A percentile compares a stretch with the other conserved stretches of the same genome.
Evolutionary conservation across 1,140 invertebrate species (phyloP).

Genomic region (Schlechtendalia chinensis): DNA sequence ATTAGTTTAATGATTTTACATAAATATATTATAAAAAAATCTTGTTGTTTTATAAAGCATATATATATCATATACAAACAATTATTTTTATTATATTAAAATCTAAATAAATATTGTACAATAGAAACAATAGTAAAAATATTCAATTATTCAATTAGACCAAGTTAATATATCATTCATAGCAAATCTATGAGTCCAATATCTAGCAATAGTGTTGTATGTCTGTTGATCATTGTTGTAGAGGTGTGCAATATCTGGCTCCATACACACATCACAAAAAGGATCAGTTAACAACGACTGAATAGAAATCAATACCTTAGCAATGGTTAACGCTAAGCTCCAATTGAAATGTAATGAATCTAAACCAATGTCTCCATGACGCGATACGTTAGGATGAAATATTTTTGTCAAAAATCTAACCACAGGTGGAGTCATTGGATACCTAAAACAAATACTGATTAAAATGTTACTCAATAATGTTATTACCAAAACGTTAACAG

Average conservation of each 20-base stretch:
- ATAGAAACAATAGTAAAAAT: neutral
- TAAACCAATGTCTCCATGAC: slow-evolving; percentile 93
- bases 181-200: slow-evolving; percentile 91
- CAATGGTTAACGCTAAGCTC: slow-evolving; percentile 88
- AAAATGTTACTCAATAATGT: neutral
- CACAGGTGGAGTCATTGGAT: slow-evolving; percentile 87
- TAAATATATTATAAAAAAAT: no score
- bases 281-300: slow-evolving; percentile 92
- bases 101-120: no score
- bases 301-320: slow-evolving; percentile 84
- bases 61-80: neutral
- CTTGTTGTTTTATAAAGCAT: neutral
- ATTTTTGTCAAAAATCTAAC: slow-evolving; percentile 88
- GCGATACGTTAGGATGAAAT: slow-evolving; percentile 90
- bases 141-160: slow-evolving; percentile 52
- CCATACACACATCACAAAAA: slow-evolving; percentile 87
- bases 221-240: slow-evolving; percentile 72
- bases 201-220: slow-evolving; percentile 79
- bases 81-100: no score
- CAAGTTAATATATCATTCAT: slow-evolving; percentile 78
- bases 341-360: slow-evolving; percentile 95
- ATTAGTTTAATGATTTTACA: no score
- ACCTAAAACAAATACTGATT: slow-evolving; percentile 61
- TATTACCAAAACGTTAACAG: slow-evolving; percentile 8
- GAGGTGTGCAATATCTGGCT: slow-evolving; percentile 78